phyloP scores from a whole-genome alignment of 2,888 invertebrate genomes.

The Hermaeophaga mercurialis region DNA sequence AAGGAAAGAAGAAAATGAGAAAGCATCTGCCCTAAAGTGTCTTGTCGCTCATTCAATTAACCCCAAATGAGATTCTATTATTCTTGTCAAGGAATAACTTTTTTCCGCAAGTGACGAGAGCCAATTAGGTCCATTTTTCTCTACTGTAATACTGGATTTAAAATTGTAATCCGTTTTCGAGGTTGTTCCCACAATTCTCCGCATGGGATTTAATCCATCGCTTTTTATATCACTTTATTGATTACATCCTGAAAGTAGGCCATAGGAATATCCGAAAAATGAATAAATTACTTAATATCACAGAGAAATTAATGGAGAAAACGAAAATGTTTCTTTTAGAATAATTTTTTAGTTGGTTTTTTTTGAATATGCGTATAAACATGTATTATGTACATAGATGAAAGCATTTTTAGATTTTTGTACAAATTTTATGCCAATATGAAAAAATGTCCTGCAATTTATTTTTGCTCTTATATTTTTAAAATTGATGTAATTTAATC shows the following conservation, averaged over 20 bases:
- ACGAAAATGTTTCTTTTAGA: too few relatives aligned
- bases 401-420: too few relatives aligned
- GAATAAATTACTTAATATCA: too few relatives aligned
- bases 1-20: neutral
- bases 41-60: constrained; percentile 27
- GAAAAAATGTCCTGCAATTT: too few relatives aligned
- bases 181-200: constrained; percentile 2
- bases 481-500: too few relatives aligned
- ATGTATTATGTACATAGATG: too few relatives aligned
- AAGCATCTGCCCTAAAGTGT: constrained; percentile 11
- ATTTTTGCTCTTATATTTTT: too few relatives aligned
- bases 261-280: too few relatives aligned
- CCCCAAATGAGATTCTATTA: constrained; percentile 29
- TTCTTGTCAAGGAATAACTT: constrained; percentile 29
- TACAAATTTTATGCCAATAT: too few relatives aligned
- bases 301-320: too few relatives aligned
- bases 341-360: too few relatives aligned
- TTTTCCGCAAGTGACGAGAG: constrained; percentile 29
- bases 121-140: constrained; percentile 36
- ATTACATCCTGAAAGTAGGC: neutral
- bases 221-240: constrained; percentile 15
- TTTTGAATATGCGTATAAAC: too few relatives aligned
- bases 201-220: constrained; percentile 10
- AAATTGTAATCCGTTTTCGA: constrained; percentile 34
- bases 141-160: constrained; percentile 34